Conservation (phyloP, 2,888 invertebrate genomes). For the Petrolisthes cinctipes region DNA sequence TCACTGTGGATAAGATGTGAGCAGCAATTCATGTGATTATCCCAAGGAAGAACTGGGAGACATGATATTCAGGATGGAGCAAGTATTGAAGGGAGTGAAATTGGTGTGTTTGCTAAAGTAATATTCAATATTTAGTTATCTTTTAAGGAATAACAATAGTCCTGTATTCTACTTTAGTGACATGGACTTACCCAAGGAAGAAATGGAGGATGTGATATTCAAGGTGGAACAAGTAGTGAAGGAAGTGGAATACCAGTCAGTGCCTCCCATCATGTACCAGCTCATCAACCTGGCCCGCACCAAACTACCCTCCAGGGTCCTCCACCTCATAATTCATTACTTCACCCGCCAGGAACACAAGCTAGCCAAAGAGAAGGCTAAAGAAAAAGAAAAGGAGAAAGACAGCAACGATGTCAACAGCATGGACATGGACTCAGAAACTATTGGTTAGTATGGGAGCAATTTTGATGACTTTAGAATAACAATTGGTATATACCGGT, state of each 20-base stretch:
- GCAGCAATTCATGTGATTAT: too few relatives aligned
- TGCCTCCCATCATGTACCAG: conserved; percentile 60
- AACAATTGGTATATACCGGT: conserved; percentile 1
- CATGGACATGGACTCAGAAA: conserved; percentile 23
- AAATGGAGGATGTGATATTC: conserved; percentile 54
- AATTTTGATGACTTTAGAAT: not conserved
- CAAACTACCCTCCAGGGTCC: conserved; percentile 37
- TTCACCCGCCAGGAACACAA: conserved; percentile 51
- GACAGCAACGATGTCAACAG: not conserved
- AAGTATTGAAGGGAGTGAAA: too few relatives aligned
- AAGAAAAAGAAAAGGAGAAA: not conserved
- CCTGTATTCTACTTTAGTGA: conserved; percentile 34
- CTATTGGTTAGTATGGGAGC: conserved; percentile 31
- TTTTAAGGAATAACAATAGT: too few relatives aligned
- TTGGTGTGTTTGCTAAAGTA: too few relatives aligned
- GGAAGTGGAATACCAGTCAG: conserved; percentile 56
- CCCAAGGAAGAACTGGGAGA: too few relatives aligned
- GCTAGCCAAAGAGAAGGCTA: conserved; percentile 13
- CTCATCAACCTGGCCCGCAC: conserved; percentile 46
- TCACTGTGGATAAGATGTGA: too few relatives aligned
- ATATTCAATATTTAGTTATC: too few relatives aligned
- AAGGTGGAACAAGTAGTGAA: conserved; percentile 57
- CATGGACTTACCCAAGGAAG: conserved; percentile 56
- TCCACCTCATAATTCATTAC: conserved; percentile 42
- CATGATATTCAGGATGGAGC: too few relatives aligned